Evolutionary conservation across 2,113 vertebrate species (phyloP).

Genomic region (Crotalus horridus): DNA sequence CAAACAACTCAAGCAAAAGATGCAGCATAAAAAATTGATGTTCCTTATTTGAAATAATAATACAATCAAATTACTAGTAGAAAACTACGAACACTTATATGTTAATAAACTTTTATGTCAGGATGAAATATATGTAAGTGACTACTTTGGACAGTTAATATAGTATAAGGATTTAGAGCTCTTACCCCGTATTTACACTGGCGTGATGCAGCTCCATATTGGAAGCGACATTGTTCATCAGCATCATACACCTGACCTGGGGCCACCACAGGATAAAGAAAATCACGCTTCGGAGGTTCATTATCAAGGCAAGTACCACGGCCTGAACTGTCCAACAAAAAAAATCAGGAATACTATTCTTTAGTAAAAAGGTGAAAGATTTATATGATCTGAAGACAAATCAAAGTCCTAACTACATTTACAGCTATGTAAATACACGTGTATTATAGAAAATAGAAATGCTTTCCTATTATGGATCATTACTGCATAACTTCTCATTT

Average conservation of each 20-base stretch:
- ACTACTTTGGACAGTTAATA: constrained; percentile 57
- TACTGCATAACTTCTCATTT: background rate
- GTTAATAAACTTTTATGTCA: constrained; percentile 43
- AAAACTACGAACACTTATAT: constrained; percentile 39
- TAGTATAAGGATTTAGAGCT: constrained; percentile 75
- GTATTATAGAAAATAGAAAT: constrained; percentile 58
- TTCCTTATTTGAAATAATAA: constrained; percentile 28
- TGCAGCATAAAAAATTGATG: constrained; percentile 48
- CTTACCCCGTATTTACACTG: constrained; percentile 99
- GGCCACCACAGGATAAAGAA: constrained; percentile 98
- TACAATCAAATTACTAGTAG: constrained; percentile 1
- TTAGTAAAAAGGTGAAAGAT: constrained; percentile 18
- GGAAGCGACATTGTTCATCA: constrained; percentile 97
- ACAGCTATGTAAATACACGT: constrained; percentile 62
- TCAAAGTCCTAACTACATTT: background rate
- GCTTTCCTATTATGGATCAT: background rate
- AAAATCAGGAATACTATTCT: constrained; percentile 70
- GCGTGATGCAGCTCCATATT: constrained; percentile 94
- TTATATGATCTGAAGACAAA: background rate
- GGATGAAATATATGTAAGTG: constrained; percentile 52
- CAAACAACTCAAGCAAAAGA: constrained; percentile 62
- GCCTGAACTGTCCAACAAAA: constrained; percentile 98
- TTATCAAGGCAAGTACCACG: constrained; percentile 99
- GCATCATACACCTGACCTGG: constrained; percentile 98
- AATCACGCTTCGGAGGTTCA: constrained; percentile 99